A percentile compares a stretch with the other conserved stretches of the same genome.
Evolutionary conservation across 2,113 vertebrate genomes (phyloP).

Genomic region (Gasterosteus aculeatus): DNA sequence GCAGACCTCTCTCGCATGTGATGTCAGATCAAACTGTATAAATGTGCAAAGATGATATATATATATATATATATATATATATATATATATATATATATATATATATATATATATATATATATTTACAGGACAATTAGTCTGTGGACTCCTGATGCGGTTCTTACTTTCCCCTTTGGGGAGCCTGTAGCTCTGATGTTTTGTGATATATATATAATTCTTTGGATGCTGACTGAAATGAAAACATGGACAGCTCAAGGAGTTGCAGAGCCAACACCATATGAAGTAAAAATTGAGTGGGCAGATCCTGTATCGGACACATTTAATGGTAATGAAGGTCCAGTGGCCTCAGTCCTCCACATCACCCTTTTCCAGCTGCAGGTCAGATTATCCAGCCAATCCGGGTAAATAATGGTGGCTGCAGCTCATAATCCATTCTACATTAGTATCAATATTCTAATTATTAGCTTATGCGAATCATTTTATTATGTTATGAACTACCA

Average conservation of each 20-base stretch:
- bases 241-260: not conserved
- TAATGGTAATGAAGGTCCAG: not conserved
- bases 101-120: too few species aligned
- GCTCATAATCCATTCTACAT: not conserved
- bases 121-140: too few species aligned
- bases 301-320: not conserved
- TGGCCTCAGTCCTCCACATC: slow-evolving; percentile 1
- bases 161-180: too few species aligned
- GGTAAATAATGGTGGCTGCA: slow-evolving; percentile 6
- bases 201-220: not conserved
- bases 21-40: too few species aligned
- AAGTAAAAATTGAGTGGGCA: not conserved
- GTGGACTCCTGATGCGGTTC: not conserved
- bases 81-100: too few species aligned
- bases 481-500: not conserved
- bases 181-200: too few species aligned
- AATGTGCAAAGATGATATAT: not conserved
- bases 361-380: slow-evolving; percentile 19
- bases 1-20: too few species aligned
- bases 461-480: not conserved
- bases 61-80: too few species aligned
- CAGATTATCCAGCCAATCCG: slow-evolving; percentile 33
- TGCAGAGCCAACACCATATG: not conserved
- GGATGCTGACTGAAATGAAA: not conserved
- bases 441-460: not conserved